Conservation (phyloP, 2,797 vertebrate species). For the Lemur catta region DNA sequence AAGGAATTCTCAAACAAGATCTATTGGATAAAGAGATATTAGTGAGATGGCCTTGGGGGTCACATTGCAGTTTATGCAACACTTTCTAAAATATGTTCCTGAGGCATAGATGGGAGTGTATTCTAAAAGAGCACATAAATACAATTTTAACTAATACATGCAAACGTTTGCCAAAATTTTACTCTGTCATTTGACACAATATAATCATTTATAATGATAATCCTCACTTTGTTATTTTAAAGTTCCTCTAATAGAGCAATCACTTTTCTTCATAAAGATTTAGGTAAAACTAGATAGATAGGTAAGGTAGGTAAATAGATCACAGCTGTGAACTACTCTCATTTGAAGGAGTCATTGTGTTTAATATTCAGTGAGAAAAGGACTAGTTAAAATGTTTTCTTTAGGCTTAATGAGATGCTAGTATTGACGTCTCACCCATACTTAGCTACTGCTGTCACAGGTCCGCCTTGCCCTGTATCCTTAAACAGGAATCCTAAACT, state of each 20-base stretch:
- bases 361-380: slow-evolving; percentile 28
- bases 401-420: slow-evolving; percentile 19
- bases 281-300: neutral
- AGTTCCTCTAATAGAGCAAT: slow-evolving; percentile 13
- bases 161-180: neutral
- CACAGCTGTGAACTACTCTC: slow-evolving; percentile 10
- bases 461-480: neutral
- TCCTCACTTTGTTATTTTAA: slow-evolving; percentile 40
- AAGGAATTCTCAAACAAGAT: slow-evolving; percentile 70
- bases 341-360: slow-evolving; percentile 25
- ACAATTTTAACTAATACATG: neutral
- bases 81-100: slow-evolving; percentile 64
- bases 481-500: slow-evolving; percentile 40
- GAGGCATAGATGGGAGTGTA: slow-evolving; percentile 50
- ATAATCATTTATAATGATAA: slow-evolving; percentile 21
- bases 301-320: neutral
- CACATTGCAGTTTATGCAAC: slow-evolving; percentile 59
- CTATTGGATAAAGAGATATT: slow-evolving; percentile 71
- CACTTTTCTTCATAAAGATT: neutral
- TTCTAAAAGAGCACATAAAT: slow-evolving; percentile 41
- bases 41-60: slow-evolving; percentile 54
- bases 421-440: neutral
- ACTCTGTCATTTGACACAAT: neutral
- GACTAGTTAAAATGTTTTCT: slow-evolving; percentile 52
- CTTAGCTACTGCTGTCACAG: neutral